A percentile compares a stretch with the other conserved stretches of the same genome.
phyloP scores from a whole-genome alignment of 2,888 invertebrate species.

The Pachycephus smyrnensis region DNA sequence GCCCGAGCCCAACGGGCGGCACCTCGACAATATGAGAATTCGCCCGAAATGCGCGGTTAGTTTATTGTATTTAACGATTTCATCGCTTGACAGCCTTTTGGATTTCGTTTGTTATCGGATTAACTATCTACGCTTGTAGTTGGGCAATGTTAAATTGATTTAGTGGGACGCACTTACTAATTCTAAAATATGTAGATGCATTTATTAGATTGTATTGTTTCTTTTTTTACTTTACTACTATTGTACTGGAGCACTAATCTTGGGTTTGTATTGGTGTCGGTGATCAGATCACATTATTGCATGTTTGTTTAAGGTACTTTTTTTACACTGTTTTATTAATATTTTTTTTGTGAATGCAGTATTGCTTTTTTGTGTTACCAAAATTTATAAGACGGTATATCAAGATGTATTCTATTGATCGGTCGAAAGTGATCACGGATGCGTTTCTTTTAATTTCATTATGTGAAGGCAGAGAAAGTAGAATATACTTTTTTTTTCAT shows the following conservation, averaged over 20 bases:
- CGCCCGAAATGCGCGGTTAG: slow-evolving; percentile 65
- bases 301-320: background rate
- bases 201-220: too few species aligned
- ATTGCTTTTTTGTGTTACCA: background rate
- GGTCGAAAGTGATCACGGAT: background rate
- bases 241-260: too few species aligned
- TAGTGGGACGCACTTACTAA: background rate
- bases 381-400: background rate
- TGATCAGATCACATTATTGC: background rate
- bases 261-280: too few species aligned
- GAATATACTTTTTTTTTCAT: background rate
- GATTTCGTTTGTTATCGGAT: background rate
- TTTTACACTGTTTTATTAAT: background rate
- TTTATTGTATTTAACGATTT: slow-evolving; percentile 26
- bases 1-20: slow-evolving; percentile 60
- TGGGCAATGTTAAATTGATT: background rate
- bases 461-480: background rate
- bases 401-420: background rate
- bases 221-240: too few species aligned
- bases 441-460: background rate
- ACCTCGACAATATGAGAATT: slow-evolving; percentile 61
- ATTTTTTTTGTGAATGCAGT: background rate
- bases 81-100: background rate
- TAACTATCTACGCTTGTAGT: background rate
- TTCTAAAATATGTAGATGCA: too few species aligned